phyloP scores from a whole-genome alignment of 2,888 invertebrate species.

The Trypoxylon attenuatum region DNA sequence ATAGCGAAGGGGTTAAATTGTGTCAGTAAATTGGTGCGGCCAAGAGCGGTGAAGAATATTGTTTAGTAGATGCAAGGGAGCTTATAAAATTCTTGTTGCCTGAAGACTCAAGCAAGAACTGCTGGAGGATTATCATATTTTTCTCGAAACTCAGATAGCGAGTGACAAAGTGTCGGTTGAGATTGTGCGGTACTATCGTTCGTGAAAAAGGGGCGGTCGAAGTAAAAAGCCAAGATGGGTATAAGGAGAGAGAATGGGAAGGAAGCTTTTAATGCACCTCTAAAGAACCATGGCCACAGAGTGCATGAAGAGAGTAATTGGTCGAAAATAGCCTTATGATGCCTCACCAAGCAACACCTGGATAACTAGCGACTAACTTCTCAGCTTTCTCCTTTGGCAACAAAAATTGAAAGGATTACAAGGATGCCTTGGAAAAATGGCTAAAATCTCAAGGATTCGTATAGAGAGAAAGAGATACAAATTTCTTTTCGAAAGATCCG shows the following conservation, averaged over 20 bases:
- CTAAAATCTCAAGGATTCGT: no score
- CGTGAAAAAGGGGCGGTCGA: constrained; percentile 36
- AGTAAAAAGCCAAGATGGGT: constrained; percentile 9
- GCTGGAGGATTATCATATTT: constrained; percentile 50
- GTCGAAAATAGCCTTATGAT: constrained; percentile 34
- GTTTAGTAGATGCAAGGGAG: no score
- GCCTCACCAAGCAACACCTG: constrained; percentile 30
- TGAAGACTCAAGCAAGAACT: constrained; percentile 33
- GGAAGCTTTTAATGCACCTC: constrained; percentile 40
- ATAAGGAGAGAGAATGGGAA: constrained; percentile 9
- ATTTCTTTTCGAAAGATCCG: no score
- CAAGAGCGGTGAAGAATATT: no score
- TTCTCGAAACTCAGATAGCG: constrained; percentile 34
- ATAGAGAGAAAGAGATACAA: no score
- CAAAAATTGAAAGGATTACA: no score
- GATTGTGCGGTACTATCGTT: constrained; percentile 46
- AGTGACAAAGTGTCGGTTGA: constrained; percentile 40
- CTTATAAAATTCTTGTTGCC: constrained; percentile 38
- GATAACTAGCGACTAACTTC: constrained; percentile 25
- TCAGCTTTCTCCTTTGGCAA: no score
- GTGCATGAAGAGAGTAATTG: constrained; percentile 33
- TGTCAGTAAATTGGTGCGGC: no score
- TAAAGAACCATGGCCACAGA: constrained; percentile 12
- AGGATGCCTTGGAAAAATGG: no score
- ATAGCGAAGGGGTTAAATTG: no score